These are phyloP conservation scores for Torymus aiolomorphi DNA, from an alignment of 2,888 invertebrate species.

Conservation along the genomic window DNA sequence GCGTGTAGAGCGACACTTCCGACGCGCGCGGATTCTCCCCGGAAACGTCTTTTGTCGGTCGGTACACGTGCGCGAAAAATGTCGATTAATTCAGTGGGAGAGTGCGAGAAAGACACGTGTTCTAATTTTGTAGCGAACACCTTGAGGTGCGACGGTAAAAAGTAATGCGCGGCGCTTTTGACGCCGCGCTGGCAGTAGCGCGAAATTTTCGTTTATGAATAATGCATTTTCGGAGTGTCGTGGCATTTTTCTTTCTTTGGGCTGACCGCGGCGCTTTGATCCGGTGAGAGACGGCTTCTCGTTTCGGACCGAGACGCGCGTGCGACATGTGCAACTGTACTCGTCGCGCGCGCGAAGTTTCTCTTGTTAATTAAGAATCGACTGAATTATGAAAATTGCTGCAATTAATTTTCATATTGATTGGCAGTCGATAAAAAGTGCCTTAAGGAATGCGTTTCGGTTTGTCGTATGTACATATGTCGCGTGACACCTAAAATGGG, in stretches of 20 bases:
- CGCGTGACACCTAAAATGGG: too few species aligned
- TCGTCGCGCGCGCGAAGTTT: neutral
- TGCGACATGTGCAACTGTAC: neutral
- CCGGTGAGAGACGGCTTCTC: neutral
- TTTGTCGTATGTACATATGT: too few species aligned
- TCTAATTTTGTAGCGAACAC: slow-evolving; percentile 22
- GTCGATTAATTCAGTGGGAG: too few species aligned
- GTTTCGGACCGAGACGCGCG: slow-evolving; percentile 15
- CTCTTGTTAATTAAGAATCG: too few species aligned
- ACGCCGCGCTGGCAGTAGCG: neutral
- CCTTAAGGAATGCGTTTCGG: neutral
- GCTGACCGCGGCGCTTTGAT: neutral
- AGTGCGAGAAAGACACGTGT: too few species aligned
- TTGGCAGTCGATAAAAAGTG: slow-evolving; percentile 13
- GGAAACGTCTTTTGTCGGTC: too few species aligned
- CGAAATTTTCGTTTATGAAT: slow-evolving; percentile 36
- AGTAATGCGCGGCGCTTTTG: slow-evolving; percentile 7
- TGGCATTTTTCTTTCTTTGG: slow-evolving; percentile 3
- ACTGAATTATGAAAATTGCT: slow-evolving; percentile 12
- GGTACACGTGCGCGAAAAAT: too few species aligned
- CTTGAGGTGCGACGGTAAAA: slow-evolving; percentile 28
- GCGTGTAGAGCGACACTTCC: slow-evolving; percentile 43
- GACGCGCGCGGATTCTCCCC: neutral
- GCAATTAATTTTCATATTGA: slow-evolving; percentile 32
- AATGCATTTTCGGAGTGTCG: slow-evolving; percentile 37